Percentiles rank a stretch among this genome's conserved stretches.
phyloP scores from a whole-genome alignment of 2,113 vertebrate species.

The Odontophorus gujanensis region DNA sequence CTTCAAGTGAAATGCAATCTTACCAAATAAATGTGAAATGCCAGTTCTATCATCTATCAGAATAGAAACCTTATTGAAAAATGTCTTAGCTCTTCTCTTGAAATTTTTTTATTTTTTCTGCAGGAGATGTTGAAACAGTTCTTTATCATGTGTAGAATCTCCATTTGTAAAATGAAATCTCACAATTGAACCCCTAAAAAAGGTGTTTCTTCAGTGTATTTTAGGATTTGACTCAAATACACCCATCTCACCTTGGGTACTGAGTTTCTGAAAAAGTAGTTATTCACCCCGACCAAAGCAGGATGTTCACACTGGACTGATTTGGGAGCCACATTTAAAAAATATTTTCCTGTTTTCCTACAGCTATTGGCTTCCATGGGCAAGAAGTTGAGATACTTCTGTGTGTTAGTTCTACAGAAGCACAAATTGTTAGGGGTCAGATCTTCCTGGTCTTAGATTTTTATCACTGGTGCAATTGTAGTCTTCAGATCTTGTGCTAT shows the following conservation, averaged over 20 bases:
- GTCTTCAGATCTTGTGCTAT: not conserved
- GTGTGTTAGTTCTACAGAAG: not conserved
- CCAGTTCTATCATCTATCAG: conserved; percentile 15
- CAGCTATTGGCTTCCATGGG: not conserved
- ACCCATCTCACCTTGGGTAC: not conserved
- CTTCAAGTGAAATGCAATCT: conserved; percentile 29
- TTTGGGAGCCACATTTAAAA: not conserved
- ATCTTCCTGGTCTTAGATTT: not conserved
- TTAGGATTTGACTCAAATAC: not conserved
- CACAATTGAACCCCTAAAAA: not conserved
- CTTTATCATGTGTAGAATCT: not conserved
- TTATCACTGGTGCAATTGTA: not conserved
- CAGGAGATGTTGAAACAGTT: not conserved
- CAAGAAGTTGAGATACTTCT: not conserved
- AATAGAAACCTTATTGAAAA: not conserved
- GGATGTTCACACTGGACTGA: not conserved
- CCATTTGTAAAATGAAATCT: not conserved
- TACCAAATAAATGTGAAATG: conserved; percentile 45
- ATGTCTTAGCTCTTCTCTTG: not conserved
- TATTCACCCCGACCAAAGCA: not conserved
- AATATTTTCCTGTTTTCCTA: not conserved
- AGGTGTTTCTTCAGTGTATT: not conserved
- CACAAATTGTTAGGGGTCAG: not conserved
- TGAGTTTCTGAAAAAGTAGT: not conserved
- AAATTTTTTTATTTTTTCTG: not conserved